Evolutionary conservation across 2,797 vertebrate species (phyloP).

Genomic region (Mormyrops boulengeri): DNA sequence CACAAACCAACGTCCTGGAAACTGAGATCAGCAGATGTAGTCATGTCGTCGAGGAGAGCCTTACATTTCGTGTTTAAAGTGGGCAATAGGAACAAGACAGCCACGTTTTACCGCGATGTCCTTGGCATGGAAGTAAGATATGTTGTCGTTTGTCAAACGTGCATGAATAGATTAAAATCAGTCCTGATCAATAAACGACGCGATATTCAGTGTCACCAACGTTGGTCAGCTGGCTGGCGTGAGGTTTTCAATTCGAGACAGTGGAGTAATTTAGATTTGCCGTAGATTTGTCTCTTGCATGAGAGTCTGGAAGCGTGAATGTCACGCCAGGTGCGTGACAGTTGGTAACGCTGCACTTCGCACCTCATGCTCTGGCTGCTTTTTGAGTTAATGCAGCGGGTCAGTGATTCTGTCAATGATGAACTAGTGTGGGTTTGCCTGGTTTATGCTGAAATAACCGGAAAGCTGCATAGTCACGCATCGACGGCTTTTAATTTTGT

Average conservation of each 20-base stretch:
- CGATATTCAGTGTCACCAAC: not conserved
- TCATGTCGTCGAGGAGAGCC: slow-evolving; percentile 62
- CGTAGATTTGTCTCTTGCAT: not conserved
- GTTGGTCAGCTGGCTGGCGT: not conserved
- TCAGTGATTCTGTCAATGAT: not conserved
- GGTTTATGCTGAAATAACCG: not conserved
- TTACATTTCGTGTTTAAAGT: slow-evolving; percentile 95
- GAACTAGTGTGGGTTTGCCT: not conserved
- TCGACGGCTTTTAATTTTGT: not conserved
- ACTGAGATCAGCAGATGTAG: not conserved
- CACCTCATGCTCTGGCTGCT: not conserved
- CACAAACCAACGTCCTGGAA: rapidly evolving
- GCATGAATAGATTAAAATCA: not conserved
- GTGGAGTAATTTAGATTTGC: not conserved
- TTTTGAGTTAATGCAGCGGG: not conserved
- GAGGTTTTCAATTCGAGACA: not conserved
- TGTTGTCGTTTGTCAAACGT: not conserved
- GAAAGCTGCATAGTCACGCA: not conserved
- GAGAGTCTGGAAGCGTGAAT: not conserved
- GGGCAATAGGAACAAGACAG: slow-evolving; percentile 70
- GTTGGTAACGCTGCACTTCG: not conserved
- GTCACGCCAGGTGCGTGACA: not conserved
- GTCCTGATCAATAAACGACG: not conserved
- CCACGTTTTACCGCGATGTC: slow-evolving; percentile 80
- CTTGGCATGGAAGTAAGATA: slow-evolving; percentile 80